Evolutionary conservation across 2,888 invertebrate species (phyloP).

Genomic region (Luperina testacea): DNA sequence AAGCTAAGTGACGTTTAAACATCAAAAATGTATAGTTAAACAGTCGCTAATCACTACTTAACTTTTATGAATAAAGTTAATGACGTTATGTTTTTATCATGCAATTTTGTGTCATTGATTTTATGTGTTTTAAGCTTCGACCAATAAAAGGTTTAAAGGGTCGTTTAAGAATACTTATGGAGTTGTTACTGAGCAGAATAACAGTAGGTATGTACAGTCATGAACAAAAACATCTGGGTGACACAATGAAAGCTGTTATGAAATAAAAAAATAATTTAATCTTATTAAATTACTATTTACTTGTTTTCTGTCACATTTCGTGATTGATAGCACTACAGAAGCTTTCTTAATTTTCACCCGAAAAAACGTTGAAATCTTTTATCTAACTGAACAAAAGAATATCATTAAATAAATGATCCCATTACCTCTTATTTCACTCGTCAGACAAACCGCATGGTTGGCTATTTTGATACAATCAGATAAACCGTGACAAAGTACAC

Average conservation of each 20-base stretch:
- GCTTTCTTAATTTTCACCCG: not conserved
- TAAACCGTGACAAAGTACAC: conserved; percentile 53
- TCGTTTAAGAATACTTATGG: not conserved
- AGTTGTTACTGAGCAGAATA: not conserved
- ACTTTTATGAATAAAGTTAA: not conserved
- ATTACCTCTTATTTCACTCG: conserved; percentile 19
- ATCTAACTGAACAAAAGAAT: not conserved
- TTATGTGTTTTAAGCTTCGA: not conserved
- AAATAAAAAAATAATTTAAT: not conserved
- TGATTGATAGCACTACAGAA: conserved; percentile 28
- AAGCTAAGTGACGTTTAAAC: not conserved
- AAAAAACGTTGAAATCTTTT: not conserved
- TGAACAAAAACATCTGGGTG: no score
- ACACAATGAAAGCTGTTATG: not conserved
- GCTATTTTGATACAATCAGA: conserved; percentile 43
- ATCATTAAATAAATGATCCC: conserved; percentile 3
- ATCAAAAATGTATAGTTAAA: no score
- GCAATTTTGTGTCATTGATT: conserved; percentile 1
- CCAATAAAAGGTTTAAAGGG: not conserved
- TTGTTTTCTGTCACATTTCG: conserved; percentile 2
- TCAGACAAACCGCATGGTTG: not conserved
- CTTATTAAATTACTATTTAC: conserved; percentile 1
- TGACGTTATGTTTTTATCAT: not conserved
- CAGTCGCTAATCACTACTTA: no score
- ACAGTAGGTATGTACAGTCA: no score